Percentiles rank a stretch among this genome's conserved stretches.
phyloP scores from a whole-genome alignment of 1,140 invertebrate genomes.

The Pantala flavescens region DNA sequence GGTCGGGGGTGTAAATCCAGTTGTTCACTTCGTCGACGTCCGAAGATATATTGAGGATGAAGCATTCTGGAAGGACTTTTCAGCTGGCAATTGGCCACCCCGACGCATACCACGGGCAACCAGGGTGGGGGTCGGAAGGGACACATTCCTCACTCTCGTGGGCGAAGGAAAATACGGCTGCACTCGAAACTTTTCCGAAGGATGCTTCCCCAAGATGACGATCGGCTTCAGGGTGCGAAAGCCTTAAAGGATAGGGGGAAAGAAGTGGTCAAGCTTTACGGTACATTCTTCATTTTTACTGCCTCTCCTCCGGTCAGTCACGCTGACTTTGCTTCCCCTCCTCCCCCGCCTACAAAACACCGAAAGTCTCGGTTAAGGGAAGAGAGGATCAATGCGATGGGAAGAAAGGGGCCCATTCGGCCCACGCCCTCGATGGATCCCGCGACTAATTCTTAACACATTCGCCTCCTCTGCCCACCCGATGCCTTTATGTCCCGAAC shows the following conservation, averaged over 20 bases:
- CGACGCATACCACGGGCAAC: neutral
- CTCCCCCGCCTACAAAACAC: neutral
- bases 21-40: neutral
- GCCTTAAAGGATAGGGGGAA: slow-evolving; percentile 3
- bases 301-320: neutral
- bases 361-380: neutral
- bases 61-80: neutral
- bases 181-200: neutral
- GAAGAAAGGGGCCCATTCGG: neutral
- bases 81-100: neutral
- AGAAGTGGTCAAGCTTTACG: slow-evolving; percentile 5
- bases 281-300: slow-evolving; percentile 4
- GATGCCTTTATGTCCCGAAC: neutral
- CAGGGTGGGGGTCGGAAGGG: neutral
- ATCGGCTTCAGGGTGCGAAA: slow-evolving; percentile 3
- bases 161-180: neutral
- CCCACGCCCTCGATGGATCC: neutral
- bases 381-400: neutral
- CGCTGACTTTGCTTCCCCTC: neutral
- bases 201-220: neutral
- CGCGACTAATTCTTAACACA: neutral
- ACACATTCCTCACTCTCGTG: neutral
- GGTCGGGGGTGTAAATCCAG: neutral
- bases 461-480: neutral
- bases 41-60: neutral